phyloP scores from a whole-genome alignment of 2,113 vertebrate species.

The Dasyurus viverrinus region DNA sequence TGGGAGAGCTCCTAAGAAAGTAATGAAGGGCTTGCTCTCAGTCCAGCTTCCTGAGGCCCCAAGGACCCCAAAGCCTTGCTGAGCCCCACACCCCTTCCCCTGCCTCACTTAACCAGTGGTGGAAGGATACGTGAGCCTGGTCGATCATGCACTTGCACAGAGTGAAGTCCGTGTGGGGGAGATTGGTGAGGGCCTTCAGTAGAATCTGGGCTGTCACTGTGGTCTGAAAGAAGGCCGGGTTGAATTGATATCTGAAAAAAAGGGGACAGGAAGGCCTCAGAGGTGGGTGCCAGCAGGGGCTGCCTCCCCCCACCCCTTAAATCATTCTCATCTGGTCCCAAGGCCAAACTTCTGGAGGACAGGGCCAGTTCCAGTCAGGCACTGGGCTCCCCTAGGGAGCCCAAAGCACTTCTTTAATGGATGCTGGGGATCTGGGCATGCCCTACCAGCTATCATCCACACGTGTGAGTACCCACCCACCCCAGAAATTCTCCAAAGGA shows the following conservation, averaged over 20 bases:
- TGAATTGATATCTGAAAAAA: slow-evolving; percentile 94
- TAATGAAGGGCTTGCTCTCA: background rate
- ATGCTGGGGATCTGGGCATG: too few species aligned
- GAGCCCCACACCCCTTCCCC: background rate
- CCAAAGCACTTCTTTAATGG: background rate
- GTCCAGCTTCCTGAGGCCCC: background rate
- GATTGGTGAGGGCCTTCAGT: slow-evolving; percentile 96
- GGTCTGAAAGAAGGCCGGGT: slow-evolving; percentile 95
- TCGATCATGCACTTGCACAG: slow-evolving; percentile 99
- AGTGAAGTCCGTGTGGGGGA: slow-evolving; percentile 97
- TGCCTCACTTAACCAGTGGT: rapidly evolving
- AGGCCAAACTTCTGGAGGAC: background rate
- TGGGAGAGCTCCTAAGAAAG: too few species aligned
- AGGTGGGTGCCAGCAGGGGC: background rate
- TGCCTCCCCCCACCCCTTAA: background rate
- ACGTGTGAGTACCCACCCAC: too few species aligned
- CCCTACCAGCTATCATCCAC: background rate
- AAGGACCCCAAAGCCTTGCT: background rate
- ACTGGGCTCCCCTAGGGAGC: too few species aligned
- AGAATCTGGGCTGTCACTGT: slow-evolving; percentile 94
- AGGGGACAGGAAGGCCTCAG: background rate
- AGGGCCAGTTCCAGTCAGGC: background rate
- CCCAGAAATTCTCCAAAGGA: too few species aligned
- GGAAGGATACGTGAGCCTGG: slow-evolving; percentile 94
- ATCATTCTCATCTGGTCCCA: too few species aligned